These are phyloP conservation scores for Montipora sp. DNA, from an alignment of 64 coral and sea anemone species.

Conservation along the genomic window DNA sequence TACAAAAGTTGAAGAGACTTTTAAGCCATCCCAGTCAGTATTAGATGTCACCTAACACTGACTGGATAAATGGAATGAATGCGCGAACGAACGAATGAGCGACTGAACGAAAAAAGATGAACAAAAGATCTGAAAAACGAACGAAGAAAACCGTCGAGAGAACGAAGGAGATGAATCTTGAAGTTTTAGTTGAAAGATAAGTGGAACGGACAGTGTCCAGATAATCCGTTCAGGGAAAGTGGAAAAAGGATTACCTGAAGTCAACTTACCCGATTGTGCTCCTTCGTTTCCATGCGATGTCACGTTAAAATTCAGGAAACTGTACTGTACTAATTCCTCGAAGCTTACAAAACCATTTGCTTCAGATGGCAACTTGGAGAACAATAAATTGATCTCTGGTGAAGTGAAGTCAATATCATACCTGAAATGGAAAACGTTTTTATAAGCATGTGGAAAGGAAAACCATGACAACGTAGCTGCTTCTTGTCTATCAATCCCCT, in stretches of 20 bases:
- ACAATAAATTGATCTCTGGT: constrained; percentile 53
- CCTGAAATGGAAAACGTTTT: neutral
- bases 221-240: neutral
- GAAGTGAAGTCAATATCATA: constrained; percentile 46
- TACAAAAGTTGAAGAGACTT: too few relatives aligned
- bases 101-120: too few relatives aligned
- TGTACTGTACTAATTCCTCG: constrained; percentile 41
- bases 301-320: constrained; percentile 40
- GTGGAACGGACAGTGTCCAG: neutral
- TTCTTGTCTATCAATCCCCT: too few relatives aligned
- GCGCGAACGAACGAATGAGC: too few relatives aligned
- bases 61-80: too few relatives aligned
- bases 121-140: too few relatives aligned
- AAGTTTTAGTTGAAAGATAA: too few relatives aligned
- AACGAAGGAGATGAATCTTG: too few relatives aligned
- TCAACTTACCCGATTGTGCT: neutral
- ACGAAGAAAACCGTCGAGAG: too few relatives aligned
- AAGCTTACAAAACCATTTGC: constrained; percentile 54
- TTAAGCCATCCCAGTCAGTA: too few relatives aligned
- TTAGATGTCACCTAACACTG: too few relatives aligned
- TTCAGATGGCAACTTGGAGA: constrained; percentile 54
- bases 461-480: neutral
- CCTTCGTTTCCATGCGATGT: neutral
- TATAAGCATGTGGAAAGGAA: neutral
- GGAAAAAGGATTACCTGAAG: too few relatives aligned